Evolutionary conservation across 2,888 invertebrate genomes (phyloP).

Genomic region (Lepidonotus clava): DNA sequence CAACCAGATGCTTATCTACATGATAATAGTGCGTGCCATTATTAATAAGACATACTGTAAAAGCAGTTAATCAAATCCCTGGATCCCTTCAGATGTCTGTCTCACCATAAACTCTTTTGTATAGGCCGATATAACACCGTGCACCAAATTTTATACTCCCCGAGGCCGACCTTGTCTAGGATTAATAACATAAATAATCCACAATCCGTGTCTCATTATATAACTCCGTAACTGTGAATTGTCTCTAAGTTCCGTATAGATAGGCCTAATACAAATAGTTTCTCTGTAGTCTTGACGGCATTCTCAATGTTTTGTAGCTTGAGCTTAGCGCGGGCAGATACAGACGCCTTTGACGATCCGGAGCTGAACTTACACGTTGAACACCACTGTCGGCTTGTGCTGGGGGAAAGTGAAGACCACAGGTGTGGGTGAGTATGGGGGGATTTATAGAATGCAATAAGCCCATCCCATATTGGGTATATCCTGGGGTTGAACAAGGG

Average conservation of each 20-base stretch:
- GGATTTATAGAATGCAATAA: not conserved
- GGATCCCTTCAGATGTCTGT: no score
- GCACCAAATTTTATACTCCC: no score
- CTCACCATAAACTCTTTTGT: no score
- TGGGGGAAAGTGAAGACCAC: conserved; percentile 58
- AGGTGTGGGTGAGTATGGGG: conserved; percentile 58
- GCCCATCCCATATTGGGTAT: not conserved
- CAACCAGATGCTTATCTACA: no score
- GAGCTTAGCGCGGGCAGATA: not conserved
- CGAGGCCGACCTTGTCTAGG: no score
- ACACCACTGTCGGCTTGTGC: conserved; percentile 54
- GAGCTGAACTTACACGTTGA: conserved; percentile 19
- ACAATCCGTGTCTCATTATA: no score
- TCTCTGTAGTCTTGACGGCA: not conserved
- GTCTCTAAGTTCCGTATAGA: not conserved
- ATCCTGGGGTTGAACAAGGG: not conserved
- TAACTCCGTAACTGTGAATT: no score
- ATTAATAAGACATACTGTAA: no score
- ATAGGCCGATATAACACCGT: no score
- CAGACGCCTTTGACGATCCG: not conserved
- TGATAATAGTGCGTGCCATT: no score
- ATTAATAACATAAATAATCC: no score
- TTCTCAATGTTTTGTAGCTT: not conserved
- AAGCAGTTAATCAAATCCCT: no score
- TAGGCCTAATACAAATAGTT: not conserved